Evolutionary conservation across 2,797 vertebrate species (phyloP).

Genomic region (Myiotriccus ornatus): DNA sequence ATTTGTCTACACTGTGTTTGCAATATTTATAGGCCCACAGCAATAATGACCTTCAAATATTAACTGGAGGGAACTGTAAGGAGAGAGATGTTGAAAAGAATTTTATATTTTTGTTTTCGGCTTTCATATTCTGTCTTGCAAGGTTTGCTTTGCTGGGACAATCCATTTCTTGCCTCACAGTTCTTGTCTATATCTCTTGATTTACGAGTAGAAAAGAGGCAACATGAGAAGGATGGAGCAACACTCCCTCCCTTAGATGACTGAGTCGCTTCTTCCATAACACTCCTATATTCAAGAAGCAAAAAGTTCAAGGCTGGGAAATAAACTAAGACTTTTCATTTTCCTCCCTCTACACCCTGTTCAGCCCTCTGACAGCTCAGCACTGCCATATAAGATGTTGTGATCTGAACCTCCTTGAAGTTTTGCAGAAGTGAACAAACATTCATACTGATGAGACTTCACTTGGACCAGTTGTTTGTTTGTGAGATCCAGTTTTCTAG

Average conservation of each 20-base stretch:
- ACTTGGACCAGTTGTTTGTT: not conserved
- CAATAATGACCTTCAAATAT: not conserved
- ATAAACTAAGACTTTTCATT: not conserved
- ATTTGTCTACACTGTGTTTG: not conserved
- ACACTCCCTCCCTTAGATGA: not conserved
- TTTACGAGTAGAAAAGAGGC: not conserved
- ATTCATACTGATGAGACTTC: not conserved
- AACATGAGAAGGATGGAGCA: not conserved
- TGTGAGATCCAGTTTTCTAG: not conserved
- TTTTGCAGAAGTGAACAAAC: not conserved
- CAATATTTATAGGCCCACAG: not conserved
- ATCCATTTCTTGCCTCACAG: not conserved
- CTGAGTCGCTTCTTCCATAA: not conserved
- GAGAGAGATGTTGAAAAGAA: not conserved
- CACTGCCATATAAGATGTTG: not conserved
- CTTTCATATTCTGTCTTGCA: not conserved
- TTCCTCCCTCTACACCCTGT: not conserved
- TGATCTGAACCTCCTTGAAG: not conserved
- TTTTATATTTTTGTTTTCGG: not conserved
- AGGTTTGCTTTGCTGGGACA: not conserved
- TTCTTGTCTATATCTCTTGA: not conserved
- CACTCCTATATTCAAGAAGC: not conserved
- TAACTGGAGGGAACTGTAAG: not conserved
- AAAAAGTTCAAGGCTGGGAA: not conserved
- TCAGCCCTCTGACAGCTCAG: not conserved